Evolutionary conservation across 92 coral and sea anemone genomes (phyloP), one percentile per base, ranked within the genome.

Genomic region (Muricea muricata): DNA sequence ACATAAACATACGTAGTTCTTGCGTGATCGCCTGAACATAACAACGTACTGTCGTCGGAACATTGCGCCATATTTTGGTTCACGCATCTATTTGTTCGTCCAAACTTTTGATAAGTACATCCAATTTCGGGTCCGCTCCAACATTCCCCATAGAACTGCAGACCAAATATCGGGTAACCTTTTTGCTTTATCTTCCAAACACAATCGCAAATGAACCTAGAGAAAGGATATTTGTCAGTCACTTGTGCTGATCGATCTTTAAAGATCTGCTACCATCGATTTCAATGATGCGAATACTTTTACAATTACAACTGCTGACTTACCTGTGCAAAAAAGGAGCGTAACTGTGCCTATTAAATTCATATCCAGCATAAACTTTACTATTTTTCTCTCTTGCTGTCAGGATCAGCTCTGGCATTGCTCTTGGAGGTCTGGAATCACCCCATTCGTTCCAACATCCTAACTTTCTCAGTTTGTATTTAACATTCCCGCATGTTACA

Each of bases 371-470:
- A 35, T 55, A 78, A 18, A 25, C 71, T 17, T 14, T 33, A 20
- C 71, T 57, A 1, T 0, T 56, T 23, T 57, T 78, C 33, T 78
- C 83, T 55, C 83, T 33, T 78, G 70, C 83, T 75, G 81, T 76
- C 11, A 76, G 66, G 31, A 76, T n/a, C 40, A 76, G 29, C 47
- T 76, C 66, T 13, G 81, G 67, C 35, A 76, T 28, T 0, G 70
- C 70, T 63, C 81, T 55, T 29, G 81, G 81, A 0, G 81, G 42
- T 48, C 67, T 48, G 23, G 21, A 7, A 28, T 76, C 66, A 0
- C 70, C 70, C 39, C 1, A 63, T 76, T 76, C 81, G 1, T 30
- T 76, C 81, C 81, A 76, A 76, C 81, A 76, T n/a, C 81, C 81
- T 21, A 76, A 57, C 33, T 76, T 76, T 17, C 20, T n/a, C 47